Percentiles rank a stretch among this genome's conserved stretches.
Conservation (phyloP, 2,888 invertebrate species). For the Drosophila atripex region DNA sequence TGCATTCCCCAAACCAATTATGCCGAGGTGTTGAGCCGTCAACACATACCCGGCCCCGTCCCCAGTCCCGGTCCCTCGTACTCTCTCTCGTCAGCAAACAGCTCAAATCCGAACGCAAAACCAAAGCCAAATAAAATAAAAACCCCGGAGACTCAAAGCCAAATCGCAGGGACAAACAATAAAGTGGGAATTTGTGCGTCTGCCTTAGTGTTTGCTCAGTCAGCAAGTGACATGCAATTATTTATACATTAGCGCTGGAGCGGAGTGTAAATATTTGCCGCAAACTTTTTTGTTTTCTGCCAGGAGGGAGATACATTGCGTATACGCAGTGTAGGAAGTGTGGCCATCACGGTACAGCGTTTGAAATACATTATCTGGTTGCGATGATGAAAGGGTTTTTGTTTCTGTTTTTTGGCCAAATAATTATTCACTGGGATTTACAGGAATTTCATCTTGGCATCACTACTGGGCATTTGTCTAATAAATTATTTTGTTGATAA, state of each 20-base stretch:
- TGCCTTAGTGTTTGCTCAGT: conserved; percentile 43
- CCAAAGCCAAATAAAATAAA: conserved; percentile 13
- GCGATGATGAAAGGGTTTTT: conserved; percentile 11
- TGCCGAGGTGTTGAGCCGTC: conserved; percentile 58
- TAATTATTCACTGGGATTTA: conserved; percentile 9
- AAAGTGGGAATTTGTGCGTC: conserved; percentile 34
- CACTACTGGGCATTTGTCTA: background rate
- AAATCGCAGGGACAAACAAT: conserved; percentile 37
- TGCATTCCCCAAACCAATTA: conserved; percentile 43
- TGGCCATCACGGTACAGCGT: conserved; percentile 11
- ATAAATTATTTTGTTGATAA: conserved; percentile 23
- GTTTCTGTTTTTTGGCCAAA: conserved; percentile 1
- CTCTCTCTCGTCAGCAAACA: conserved; percentile 9
- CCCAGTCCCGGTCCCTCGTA: background rate
- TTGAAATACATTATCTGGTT: conserved; percentile 36
- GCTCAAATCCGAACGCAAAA: conserved; percentile 7
- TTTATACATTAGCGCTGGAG: conserved; percentile 65
- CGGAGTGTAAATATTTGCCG: conserved; percentile 60
- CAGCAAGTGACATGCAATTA: conserved; percentile 69
- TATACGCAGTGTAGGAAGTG: conserved; percentile 22
- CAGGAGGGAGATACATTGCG: conserved; percentile 18
- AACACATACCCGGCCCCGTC: conserved; percentile 31
- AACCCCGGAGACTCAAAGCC: conserved; percentile 6
- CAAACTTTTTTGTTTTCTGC: conserved; percentile 48
- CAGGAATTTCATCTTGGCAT: no score